phyloP scores from a whole-genome alignment of 1,140 invertebrate species.

The Vanessa atalanta region DNA sequence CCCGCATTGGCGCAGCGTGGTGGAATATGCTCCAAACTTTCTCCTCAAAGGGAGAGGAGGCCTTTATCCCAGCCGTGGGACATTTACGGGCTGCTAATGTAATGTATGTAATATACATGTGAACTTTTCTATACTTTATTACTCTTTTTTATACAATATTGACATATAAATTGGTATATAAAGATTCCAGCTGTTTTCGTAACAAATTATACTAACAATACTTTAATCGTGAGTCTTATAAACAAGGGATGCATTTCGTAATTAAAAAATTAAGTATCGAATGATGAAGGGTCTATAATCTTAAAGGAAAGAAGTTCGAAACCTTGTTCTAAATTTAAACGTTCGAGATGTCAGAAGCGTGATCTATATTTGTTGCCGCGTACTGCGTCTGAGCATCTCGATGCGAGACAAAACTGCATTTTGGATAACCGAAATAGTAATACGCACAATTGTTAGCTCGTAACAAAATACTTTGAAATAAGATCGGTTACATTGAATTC shows the following conservation, averaged over 20 bases:
- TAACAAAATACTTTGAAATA: neutral
- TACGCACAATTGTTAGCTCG: neutral
- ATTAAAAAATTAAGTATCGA: neutral
- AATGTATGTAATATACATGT: no score
- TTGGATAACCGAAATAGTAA: conserved; percentile 24
- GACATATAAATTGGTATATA: no score
- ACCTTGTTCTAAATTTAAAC: conserved; percentile 23
- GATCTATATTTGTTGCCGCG: conserved; percentile 23
- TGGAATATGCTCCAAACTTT: no score
- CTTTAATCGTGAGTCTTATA: neutral
- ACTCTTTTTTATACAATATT: no score
- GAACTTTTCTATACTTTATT: no score
- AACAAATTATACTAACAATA: no score
- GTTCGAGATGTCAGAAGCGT: conserved; percentile 23
- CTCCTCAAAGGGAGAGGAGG: no score
- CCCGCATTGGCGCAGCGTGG: no score
- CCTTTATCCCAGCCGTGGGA: no score
- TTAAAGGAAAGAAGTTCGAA: neutral
- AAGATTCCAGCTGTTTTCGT: no score
- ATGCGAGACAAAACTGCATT: conserved; percentile 27
- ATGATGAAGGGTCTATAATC: neutral
- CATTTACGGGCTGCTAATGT: no score
- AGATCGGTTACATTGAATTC: no score
- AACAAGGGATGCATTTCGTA: neutral
- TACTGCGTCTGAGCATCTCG: conserved; percentile 29